These are phyloP conservation scores for Halocynthia roretzi DNA, from an alignment of 23 tunicate genomes.

Conservation along the genomic window DNA sequence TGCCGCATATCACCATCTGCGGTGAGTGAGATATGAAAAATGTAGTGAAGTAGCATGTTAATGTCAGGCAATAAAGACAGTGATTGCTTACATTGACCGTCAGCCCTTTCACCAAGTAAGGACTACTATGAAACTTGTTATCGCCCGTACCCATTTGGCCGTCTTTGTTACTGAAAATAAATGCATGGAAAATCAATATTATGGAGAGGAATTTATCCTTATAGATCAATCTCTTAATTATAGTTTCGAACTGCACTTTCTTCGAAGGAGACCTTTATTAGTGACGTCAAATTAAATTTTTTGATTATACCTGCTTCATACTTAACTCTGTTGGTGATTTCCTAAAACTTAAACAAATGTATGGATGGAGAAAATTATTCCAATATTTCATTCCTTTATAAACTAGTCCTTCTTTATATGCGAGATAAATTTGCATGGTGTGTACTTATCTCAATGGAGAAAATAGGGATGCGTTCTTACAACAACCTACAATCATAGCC, in stretches of 20 bases:
- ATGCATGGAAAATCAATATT: background rate
- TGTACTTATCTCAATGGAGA: no score
- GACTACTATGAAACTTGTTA: conserved; percentile 48
- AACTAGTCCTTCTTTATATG: no score
- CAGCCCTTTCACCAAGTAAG: conserved; percentile 50
- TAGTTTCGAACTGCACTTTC: background rate
- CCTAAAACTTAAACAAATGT: no score
- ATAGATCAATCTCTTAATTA: background rate
- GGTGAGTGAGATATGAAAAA: background rate
- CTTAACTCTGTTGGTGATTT: no score
- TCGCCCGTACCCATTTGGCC: conserved; percentile 90
- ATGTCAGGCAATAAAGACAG: background rate
- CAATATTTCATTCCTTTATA: no score
- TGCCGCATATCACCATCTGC: conserved; percentile 68
- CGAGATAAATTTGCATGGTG: no score
- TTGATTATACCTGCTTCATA: no score
- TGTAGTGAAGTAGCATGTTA: background rate
- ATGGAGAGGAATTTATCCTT: background rate
- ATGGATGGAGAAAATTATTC: no score
- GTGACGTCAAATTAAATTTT: no score
- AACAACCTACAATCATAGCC: no score
- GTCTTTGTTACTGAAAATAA: conserved; percentile 45
- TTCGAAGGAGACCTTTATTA: background rate
- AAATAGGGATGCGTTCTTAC: no score
- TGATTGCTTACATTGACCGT: conserved; percentile 25